Evolutionary conservation across 2,113 vertebrate genomes (phyloP), one percentile per base, ranked within the genome.

Genomic region (Chitala chitala): DNA sequence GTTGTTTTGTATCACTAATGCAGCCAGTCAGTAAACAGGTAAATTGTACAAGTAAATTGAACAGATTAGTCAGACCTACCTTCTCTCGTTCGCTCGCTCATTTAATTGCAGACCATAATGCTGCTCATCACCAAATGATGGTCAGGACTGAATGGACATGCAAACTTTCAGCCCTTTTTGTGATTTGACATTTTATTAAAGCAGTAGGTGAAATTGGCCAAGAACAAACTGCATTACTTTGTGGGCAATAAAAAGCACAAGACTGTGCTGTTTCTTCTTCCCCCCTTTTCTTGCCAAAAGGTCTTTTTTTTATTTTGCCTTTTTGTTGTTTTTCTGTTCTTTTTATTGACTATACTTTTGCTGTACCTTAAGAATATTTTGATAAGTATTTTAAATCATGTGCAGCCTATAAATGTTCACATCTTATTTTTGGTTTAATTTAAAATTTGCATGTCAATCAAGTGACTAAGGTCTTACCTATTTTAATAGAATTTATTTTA

Each of bases 401-500:
- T 61, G 66, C 33, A 53, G 55, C 44, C 40, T 46, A 40, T 70
- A 51, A 22, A 29, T 70, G 66, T 56, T 31, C 38, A 75, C 31
- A n/a, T 75, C 38, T 22, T n/a, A n/a, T n/a, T n/a, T 38, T 72
- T 12, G 38, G 74, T 73, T 77, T 58, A 66, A 58, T 69, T 58
- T 71, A 22, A 1, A 26, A 5, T 55, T 72, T 74, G 48, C 74
- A 64, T 69, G 54, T 77, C 38, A 44, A 29, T 65, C n/a, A 51
- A 61, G 31, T 42, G 31, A 38, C 33, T 55, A 22, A 69, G n/a
- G 31, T 76, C 33, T 46, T 36, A 63, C 42, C 40, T n/a, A 42
- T 75, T 75, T 75, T 58, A 75, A 56, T 13, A 73, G 33, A 53
- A 61, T 53, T 75, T 77, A 42, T 65, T 83, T 53, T 76, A 71